These are phyloP conservation scores for Adoxophyes honmai DNA, from an alignment of 1,140 invertebrate genomes.

Conservation along the genomic window DNA sequence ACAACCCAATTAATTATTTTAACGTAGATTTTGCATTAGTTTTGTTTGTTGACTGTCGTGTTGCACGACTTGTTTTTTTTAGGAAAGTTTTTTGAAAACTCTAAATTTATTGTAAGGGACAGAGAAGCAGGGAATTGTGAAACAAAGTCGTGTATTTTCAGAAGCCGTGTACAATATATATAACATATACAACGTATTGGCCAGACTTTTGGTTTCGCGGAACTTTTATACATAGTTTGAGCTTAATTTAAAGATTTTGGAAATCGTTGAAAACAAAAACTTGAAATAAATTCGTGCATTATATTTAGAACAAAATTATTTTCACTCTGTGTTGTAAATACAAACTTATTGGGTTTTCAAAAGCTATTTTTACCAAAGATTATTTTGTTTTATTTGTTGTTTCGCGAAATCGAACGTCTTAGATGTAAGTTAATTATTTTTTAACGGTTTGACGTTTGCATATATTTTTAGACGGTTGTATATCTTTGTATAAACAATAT, in stretches of 20 bases:
- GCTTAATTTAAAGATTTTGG: no score
- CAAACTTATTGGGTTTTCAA: no score
- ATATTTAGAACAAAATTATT: no score
- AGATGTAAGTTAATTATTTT: not conserved
- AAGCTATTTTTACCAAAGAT: no score
- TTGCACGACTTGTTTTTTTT: not conserved
- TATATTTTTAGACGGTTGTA: not conserved
- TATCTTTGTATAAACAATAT: not conserved
- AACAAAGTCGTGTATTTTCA: conserved; percentile 4
- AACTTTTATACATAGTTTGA: not conserved
- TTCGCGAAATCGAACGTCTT: not conserved
- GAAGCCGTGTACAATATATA: not conserved
- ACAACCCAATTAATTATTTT: no score
- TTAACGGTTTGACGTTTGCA: not conserved
- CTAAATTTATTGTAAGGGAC: not conserved
- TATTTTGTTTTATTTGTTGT: not conserved
- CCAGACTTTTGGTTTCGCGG: not conserved
- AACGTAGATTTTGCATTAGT: not conserved
- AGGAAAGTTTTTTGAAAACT: not conserved
- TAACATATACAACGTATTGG: not conserved
- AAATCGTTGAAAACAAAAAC: no score
- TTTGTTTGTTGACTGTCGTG: no score
- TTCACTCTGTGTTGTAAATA: no score
- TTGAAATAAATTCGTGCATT: no score
- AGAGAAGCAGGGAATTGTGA: conserved; percentile 5